These are phyloP conservation scores for Cervus canadensis DNA, from an alignment of 2,113 vertebrate genomes.

Conservation along the genomic window DNA sequence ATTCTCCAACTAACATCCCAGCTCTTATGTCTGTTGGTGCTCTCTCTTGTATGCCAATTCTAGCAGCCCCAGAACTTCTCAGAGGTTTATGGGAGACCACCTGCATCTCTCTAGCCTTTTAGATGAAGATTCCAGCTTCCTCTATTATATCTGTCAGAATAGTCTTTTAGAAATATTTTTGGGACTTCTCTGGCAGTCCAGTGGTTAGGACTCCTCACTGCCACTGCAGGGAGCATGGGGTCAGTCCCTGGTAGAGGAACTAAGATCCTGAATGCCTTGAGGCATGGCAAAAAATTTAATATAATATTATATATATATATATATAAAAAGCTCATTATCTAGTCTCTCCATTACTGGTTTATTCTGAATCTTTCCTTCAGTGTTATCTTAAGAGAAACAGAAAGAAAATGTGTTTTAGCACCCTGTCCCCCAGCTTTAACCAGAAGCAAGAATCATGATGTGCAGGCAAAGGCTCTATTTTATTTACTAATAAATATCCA, in stretches of 20 bases:
- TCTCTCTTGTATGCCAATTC: background rate
- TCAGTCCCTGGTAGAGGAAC: background rate
- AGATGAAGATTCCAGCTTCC: background rate
- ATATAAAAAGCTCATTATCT: background rate
- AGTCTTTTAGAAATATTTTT: background rate
- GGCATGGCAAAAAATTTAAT: background rate
- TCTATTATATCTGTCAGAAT: background rate
- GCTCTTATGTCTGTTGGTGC: background rate
- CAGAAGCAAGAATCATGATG: background rate
- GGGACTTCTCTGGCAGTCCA: background rate
- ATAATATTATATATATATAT: background rate
- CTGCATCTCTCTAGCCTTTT: background rate
- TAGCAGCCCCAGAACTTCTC: background rate
- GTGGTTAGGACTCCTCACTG: background rate
- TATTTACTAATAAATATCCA: background rate
- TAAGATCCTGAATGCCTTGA: background rate
- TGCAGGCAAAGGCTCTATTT: background rate
- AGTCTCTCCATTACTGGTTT: background rate
- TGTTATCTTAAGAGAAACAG: background rate
- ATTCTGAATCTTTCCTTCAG: background rate
- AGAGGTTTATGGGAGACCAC: background rate
- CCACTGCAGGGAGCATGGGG: background rate
- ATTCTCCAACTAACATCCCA: background rate
- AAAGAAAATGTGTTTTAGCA: background rate
- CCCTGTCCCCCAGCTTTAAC: background rate